Evolutionary conservation across 2,113 vertebrate species (phyloP).

Genomic region (Mus spicilegus): DNA sequence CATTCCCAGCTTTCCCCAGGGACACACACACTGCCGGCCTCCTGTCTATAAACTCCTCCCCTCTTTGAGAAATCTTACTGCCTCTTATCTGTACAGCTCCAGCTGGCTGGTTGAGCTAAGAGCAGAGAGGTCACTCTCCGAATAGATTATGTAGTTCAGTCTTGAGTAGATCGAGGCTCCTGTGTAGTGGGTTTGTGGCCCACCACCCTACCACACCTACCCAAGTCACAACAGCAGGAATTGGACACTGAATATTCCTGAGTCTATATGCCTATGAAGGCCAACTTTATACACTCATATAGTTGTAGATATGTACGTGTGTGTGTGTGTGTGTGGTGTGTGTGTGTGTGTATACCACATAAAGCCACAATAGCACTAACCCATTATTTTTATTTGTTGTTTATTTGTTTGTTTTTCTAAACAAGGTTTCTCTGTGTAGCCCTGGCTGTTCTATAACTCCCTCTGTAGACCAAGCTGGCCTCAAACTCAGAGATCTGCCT

Average conservation of each 20-base stretch:
- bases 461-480: not conserved
- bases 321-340: too few relatives aligned
- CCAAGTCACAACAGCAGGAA: not conserved
- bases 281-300: too few relatives aligned
- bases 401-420: not conserved
- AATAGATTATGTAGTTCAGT: not conserved
- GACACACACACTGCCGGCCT: not conserved
- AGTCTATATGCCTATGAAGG: not conserved
- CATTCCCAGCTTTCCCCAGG: not conserved
- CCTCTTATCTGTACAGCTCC: not conserved
- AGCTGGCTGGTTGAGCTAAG: not conserved
- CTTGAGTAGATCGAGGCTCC: not conserved
- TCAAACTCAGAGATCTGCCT: not conserved
- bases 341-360: too few relatives aligned
- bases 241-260: not conserved
- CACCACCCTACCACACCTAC: not conserved
- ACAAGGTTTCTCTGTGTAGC: not conserved
- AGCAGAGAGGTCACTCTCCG: not conserved
- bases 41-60: not conserved
- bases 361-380: not conserved
- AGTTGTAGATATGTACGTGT: fast-evolving
- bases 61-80: not conserved
- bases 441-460: not conserved
- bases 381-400: not conserved
- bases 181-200: too few relatives aligned